Base-by-base conservation (phyloP, 2,888 invertebrate species). In the Agonopterix heracliana region DNA sequence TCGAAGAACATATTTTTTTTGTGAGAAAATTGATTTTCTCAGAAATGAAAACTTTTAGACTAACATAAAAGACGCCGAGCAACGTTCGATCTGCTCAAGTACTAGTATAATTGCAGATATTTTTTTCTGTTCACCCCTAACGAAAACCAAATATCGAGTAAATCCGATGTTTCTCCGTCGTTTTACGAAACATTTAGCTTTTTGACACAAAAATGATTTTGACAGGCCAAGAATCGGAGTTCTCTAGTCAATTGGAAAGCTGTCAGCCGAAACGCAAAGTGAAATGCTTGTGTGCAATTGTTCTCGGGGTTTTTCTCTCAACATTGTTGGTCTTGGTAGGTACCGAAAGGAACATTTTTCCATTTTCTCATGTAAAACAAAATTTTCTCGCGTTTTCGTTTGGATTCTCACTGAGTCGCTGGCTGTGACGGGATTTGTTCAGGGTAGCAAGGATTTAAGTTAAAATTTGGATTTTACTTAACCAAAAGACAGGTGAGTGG, bases 341-440 rank as follows among this genome's bases (percentile, higher is more conserved):
- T 64, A 62, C 64, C 63, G 66, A 66, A 68, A 65, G 69, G 62
- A 67, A 64, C 74, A 69, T 77, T 26, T 78, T 81, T 73, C 81
- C 74, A 84, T 85, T 84, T 82, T 78, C 76, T 66, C 78, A 80
- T 85, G 86, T 85, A 81, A 81, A 86, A 86, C 84, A 81, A 83
- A 82, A 83, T 81, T 82, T 78, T 74, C 74, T 71, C 74, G 74
- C 75, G 76, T 80, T 78, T 78, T 77, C 76, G 73, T 77, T 74
- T 68, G 71, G 74, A 80, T 79, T 74, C 71, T 64, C 72, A 63
- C 68, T 64, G 75, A 78, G 73, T 64, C 65, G 72, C 77, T 82
- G 79, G 69, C 70, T 70, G 71, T 81, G 82, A 81, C 83, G 81
- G 82, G 78, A 81, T 81, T 82, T 75, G 49, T 51, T 49, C 71